Base-by-base conservation (phyloP, 2,113 vertebrate species). In the Ophthalmolycus amberensis region DNA sequence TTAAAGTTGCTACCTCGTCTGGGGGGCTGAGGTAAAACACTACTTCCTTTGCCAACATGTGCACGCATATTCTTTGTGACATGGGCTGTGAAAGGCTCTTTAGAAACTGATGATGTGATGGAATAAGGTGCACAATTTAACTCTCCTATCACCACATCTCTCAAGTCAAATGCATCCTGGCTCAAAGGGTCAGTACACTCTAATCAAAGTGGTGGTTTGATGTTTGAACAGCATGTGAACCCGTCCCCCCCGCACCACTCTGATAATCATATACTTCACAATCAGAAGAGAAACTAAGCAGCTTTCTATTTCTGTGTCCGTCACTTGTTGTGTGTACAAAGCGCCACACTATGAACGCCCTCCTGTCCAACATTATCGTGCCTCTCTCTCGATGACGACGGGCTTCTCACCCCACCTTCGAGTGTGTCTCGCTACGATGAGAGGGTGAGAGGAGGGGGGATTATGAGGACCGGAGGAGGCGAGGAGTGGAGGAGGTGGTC, bases 381-480 rank as follows among this genome's bases (percentile, higher is more conserved):
- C 34, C 11, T 5, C 22, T 59, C 67, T 38, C 37, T 54, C n/a
- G 18, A 15, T 15, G 54, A 66, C 0, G 6, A 9, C 52, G 37
- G 48, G 32, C 50, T 63, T 50, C 20, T 9, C 15, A 34, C 27
- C 52, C 29, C 6, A 44, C 52, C 48, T 64, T 50, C 1, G 3
- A 50, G 64, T 34, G 46, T 4, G 42, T 1, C 29, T 3, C 3
- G 18, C 15, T 6, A 15, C 20, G 10, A 38, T 60, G 42, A 75
- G 32, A 37, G 67, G 22, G 6, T 7, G 37, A 38, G 37, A 38
- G 12, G 27, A 20, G 34, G 44, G 71, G 54, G 71, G 54, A 76
- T 71, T 71, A 71, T 58, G 73, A 14, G 66, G 50, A 18, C 52
- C 5, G 7, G 32, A 38, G 76, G 91, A 44, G 27, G 32, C 18